A percentile compares a stretch with the other conserved stretches of the same genome.
These are phyloP conservation scores for Noctua janthina DNA, from an alignment of 2,888 invertebrate genomes.

Conservation along the genomic window DNA sequence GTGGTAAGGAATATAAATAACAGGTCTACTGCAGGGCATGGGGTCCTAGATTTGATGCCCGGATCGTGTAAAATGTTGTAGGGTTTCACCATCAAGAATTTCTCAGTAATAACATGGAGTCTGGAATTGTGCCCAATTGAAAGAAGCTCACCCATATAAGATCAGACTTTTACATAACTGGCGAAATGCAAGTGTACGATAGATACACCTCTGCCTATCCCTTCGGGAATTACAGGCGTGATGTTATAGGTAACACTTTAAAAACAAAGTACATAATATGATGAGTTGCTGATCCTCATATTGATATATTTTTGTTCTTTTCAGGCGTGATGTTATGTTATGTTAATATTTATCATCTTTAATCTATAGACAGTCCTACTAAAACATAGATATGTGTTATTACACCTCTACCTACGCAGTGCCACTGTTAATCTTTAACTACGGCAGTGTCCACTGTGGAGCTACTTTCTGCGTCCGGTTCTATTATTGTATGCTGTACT, in stretches of 20 bases:
- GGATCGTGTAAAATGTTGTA: background rate
- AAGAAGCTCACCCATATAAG: background rate
- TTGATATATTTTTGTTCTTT: conserved; percentile 14
- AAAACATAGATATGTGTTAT: too few species aligned
- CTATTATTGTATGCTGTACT: conserved; percentile 30
- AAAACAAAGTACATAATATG: too few species aligned
- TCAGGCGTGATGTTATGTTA: too few species aligned
- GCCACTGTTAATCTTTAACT: background rate
- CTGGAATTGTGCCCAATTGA: background rate
- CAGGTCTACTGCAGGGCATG: background rate
- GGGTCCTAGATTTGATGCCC: background rate
- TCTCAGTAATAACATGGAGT: background rate
- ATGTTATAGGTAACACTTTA: background rate
- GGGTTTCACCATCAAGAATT: background rate
- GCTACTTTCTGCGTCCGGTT: conserved; percentile 41
- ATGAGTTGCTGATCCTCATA: conserved; percentile 19
- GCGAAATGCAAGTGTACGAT: background rate
- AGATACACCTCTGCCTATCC: background rate
- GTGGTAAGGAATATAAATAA: background rate
- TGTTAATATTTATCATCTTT: too few species aligned
- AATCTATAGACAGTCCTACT: too few species aligned
- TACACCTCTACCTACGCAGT: background rate
- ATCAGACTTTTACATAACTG: background rate
- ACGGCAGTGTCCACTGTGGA: background rate
- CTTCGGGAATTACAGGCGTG: background rate